These are phyloP conservation scores for Scomber colias DNA, from an alignment of 2,113 vertebrate genomes.

Conservation along the genomic window DNA sequence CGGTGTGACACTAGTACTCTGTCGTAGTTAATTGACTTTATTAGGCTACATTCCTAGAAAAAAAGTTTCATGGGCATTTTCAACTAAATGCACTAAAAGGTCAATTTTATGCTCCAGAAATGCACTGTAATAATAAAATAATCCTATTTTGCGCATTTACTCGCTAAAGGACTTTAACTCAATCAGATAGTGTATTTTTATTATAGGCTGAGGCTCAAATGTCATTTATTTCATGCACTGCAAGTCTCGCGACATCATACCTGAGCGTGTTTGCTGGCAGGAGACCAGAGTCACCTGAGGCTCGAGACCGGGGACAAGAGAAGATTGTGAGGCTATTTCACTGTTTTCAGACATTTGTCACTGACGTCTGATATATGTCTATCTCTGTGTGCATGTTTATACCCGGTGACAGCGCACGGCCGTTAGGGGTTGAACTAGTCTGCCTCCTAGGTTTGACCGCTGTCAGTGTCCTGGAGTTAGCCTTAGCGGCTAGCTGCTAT, in stretches of 20 bases:
- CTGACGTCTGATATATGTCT: rapidly evolving
- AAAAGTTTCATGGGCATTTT: no score
- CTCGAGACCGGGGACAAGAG: slow-evolving; percentile 48
- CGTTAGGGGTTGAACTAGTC: neutral
- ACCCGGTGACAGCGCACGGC: rapidly evolving
- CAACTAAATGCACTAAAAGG: no score
- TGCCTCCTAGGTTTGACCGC: slow-evolving; percentile 70
- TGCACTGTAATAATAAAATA: no score
- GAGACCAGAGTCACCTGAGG: neutral
- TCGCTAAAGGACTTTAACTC: no score
- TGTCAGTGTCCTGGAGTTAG: slow-evolving; percentile 71
- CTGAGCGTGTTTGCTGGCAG: slow-evolving; percentile 38
- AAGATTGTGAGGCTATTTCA: slow-evolving; percentile 49
- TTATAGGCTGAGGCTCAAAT: neutral
- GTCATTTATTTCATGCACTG: neutral
- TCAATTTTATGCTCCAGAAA: no score
- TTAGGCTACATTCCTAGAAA: no score
- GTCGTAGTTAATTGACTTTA: no score
- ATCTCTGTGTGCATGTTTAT: rapidly evolving
- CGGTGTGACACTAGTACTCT: no score
- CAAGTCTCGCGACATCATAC: slow-evolving; percentile 71
- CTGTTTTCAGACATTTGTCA: neutral
- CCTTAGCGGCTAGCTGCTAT: slow-evolving; percentile 56
- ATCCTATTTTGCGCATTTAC: no score
- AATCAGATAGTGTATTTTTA: neutral